phyloP scores from a whole-genome alignment of 23 tunicate species.

The Trididemnum nubilum region DNA sequence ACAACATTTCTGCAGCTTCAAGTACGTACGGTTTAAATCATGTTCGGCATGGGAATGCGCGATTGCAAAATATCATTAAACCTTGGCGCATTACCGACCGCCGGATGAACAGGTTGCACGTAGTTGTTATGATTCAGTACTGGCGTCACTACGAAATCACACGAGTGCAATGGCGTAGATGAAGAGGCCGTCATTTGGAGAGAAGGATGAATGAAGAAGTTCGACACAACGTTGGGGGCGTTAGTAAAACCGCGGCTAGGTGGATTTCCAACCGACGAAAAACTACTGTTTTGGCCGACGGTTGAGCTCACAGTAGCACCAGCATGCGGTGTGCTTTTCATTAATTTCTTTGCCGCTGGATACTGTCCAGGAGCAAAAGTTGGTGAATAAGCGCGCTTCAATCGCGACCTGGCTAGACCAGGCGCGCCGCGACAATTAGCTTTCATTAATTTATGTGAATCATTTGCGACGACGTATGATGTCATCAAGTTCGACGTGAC shows the following conservation, averaged over 20 bases:
- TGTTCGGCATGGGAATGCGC: no score
- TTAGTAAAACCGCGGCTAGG: not conserved
- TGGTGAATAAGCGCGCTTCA: slow-evolving; percentile 39
- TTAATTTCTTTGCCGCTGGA: slow-evolving; percentile 28
- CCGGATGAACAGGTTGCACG: no score
- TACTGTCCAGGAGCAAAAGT: not conserved
- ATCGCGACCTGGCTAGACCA: not conserved
- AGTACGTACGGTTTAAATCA: no score
- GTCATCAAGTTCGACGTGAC: slow-evolving; percentile 13
- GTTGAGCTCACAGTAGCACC: slow-evolving; percentile 14
- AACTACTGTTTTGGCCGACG: not conserved
- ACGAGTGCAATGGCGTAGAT: slow-evolving; percentile 1
- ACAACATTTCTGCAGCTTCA: no score
- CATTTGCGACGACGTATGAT: slow-evolving; percentile 13
- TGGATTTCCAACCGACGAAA: not conserved
- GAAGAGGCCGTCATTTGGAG: slow-evolving; percentile 38
- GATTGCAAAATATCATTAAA: no score
- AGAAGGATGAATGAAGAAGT: slow-evolving; percentile 30
- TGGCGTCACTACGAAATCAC: slow-evolving; percentile 61
- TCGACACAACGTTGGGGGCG: not conserved
- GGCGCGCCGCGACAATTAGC: not conserved
- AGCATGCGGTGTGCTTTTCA: not conserved
- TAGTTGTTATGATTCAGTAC: slow-evolving; percentile 44
- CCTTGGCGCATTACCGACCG: no score
- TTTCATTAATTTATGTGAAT: not conserved